Base-by-base conservation (phyloP, 2,888 invertebrate genomes). In the Chymomyza fuscimana region DNA sequence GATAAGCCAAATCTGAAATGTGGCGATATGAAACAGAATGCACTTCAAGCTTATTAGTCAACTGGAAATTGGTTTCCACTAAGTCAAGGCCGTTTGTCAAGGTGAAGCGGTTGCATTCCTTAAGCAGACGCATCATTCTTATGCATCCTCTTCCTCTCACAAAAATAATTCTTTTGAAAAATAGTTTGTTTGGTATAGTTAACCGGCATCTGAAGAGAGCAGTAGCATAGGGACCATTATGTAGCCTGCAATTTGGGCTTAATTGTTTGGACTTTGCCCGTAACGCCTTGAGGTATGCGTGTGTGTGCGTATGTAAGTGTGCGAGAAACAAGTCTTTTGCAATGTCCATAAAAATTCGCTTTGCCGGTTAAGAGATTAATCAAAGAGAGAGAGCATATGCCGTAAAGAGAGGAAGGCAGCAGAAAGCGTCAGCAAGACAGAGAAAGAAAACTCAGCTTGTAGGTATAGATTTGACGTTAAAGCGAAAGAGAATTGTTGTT, bases 231-330 rank as follows among this genome's bases (percentile, higher is more conserved):
- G 9, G 6, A 36, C 36, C 1, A 36, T 9, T 36, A 36, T 36
- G 36, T 36, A 36, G 36, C 40, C 12, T 74, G 72, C 72, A 72
- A 59, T 79, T 70, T 69, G 63, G 22, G 70, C 69, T 69, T 50
- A 69, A 65, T 69, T 62, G 12, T 59, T 51, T 77, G 79, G 79
- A 79, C 79, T 80, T 79, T 79, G 79, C 69, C 60, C 79, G 51
- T 59, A 68, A 65, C 54, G 40, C 51, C 58, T 69, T 40, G 29
- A 29, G 40, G 19, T 52, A 9, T 22, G 19, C 15, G 15, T 22
- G 40, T 65, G 51, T 67, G 29, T 62, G 60, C 40, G 40, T 61
- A 59, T 54, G 52, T 58, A 54, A 63, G 59, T 63, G 67, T 72
- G 62, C 64, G 63, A 60, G 68, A 79, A 80, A 80, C 79, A 62